A percentile compares a stretch with the other conserved stretches of the same genome.
phyloP scores from a whole-genome alignment of 1,140 invertebrate species.

The Hirudo medicinalis region DNA sequence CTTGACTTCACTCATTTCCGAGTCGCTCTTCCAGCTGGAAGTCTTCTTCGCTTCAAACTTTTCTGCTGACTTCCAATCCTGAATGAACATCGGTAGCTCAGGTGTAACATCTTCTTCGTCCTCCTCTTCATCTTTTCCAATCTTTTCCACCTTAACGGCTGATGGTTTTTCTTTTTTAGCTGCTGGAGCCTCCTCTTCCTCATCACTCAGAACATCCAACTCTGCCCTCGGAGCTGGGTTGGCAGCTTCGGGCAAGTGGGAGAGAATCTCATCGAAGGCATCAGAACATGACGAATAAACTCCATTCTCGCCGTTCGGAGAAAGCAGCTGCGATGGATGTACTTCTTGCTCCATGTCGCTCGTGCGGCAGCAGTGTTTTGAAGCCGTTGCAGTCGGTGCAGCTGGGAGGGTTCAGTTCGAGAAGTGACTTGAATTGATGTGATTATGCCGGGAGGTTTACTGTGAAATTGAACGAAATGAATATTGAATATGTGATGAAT shows the following conservation, averaged over 20 bases:
- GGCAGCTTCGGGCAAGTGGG: neutral
- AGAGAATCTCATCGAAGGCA: constrained; percentile 1
- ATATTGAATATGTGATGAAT: too few species aligned
- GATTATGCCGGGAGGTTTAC: neutral
- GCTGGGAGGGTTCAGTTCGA: neutral
- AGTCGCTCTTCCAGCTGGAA: too few species aligned
- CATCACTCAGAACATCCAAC: constrained; percentile 1
- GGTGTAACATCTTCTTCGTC: too few species aligned
- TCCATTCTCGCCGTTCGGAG: too few species aligned
- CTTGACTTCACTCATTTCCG: too few species aligned
- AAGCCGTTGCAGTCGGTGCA: neutral
- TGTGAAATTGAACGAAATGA: too few species aligned
- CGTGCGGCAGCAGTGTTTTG: neutral
- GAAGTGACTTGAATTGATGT: neutral
- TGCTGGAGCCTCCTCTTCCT: neutral
- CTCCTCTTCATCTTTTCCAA: neutral
- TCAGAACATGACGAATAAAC: neutral
- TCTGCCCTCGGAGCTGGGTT: neutral
- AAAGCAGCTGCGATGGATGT: too few species aligned
- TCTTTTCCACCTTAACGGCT: neutral
- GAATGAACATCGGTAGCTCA: too few species aligned
- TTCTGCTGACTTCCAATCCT: too few species aligned
- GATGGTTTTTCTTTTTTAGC: too few species aligned
- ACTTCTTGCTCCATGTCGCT: too few species aligned
- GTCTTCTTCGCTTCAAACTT: too few species aligned